Evolutionary conservation across 2,113 vertebrate species (phyloP).

Genomic region (Aldabrachelys gigantea): DNA sequence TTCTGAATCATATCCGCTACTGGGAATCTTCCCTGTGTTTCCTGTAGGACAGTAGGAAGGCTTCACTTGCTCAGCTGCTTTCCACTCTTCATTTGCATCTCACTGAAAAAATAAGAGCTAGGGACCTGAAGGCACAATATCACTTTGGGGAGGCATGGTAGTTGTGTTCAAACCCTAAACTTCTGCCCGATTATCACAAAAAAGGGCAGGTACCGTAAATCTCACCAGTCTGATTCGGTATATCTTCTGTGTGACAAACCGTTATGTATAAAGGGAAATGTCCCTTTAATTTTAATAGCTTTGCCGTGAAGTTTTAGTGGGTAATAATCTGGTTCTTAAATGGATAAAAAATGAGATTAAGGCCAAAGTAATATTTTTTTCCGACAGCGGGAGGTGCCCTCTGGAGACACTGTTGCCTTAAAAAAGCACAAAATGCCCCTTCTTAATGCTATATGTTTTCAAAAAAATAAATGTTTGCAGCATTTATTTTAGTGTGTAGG

Average conservation of each 20-base stretch:
- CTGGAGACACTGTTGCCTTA: not conserved
- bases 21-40: slow-evolving; percentile 55
- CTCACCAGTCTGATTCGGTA: slow-evolving; percentile 48
- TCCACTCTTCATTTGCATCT: slow-evolving; percentile 38
- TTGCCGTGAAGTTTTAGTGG: slow-evolving; percentile 70
- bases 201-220: not conserved
- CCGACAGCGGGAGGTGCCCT: slow-evolving; percentile 1
- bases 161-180: not conserved
- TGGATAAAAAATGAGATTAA: slow-evolving; percentile 63
- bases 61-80: slow-evolving; percentile 66
- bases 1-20: slow-evolving; percentile 70
- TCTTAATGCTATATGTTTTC: slow-evolving; percentile 51
- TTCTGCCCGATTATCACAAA: not conserved
- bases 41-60: slow-evolving; percentile 55
- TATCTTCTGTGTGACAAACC: slow-evolving; percentile 60
- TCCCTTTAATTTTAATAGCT: slow-evolving; percentile 72
- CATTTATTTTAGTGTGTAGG: slow-evolving; percentile 74
- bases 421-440: slow-evolving; percentile 32
- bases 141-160: not conserved
- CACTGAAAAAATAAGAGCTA: slow-evolving; percentile 13
- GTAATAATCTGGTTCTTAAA: slow-evolving; percentile 64
- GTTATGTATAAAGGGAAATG: slow-evolving; percentile 64
- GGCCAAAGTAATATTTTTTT: slow-evolving; percentile 39
- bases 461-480: slow-evolving; percentile 65
- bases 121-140: slow-evolving; percentile 20